Conservation (phyloP, 2,113 vertebrate species). For the Suncus etruscus region DNA sequence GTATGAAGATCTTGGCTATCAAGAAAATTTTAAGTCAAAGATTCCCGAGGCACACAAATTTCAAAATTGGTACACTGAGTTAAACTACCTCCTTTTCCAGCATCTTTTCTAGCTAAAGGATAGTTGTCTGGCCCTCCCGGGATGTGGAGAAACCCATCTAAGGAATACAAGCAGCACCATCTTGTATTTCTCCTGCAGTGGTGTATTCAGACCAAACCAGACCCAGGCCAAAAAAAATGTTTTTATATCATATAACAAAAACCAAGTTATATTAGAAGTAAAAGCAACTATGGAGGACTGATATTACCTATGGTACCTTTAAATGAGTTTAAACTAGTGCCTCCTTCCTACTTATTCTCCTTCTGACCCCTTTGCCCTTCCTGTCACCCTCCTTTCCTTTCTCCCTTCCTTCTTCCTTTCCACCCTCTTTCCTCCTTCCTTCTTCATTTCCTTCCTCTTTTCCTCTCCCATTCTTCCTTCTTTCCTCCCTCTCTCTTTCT, state of each 20-base stretch:
- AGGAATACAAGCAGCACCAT: too few relatives aligned
- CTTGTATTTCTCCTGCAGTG: not conserved
- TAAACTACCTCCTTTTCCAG: not conserved
- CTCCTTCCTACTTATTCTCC: not conserved
- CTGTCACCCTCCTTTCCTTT: fast-evolving
- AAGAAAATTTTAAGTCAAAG: not conserved
- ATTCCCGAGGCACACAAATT: not conserved
- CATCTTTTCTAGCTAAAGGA: not conserved
- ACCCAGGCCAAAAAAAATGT: not conserved
- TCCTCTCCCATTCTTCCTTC: too few relatives aligned
- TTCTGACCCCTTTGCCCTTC: not conserved
- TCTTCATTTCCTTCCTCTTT: too few relatives aligned
- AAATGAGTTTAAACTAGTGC: not conserved
- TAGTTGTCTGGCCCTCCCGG: too few relatives aligned
- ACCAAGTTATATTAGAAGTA: slow-evolving; percentile 3
- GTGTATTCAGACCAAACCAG: not conserved
- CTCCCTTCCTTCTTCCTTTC: too few relatives aligned
- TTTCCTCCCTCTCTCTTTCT: not conserved
- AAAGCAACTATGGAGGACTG: not conserved
- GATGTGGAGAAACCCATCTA: not conserved
- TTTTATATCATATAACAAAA: slow-evolving; percentile 1
- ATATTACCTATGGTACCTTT: not conserved
- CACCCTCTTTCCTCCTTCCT: fast-evolving
- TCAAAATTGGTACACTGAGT: not conserved
- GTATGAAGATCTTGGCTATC: not conserved